A percentile compares a stretch with the other conserved stretches of the same genome.
phyloP scores from a whole-genome alignment of 2,113 vertebrate species.

The Telmatochromis bifrenatus region DNA sequence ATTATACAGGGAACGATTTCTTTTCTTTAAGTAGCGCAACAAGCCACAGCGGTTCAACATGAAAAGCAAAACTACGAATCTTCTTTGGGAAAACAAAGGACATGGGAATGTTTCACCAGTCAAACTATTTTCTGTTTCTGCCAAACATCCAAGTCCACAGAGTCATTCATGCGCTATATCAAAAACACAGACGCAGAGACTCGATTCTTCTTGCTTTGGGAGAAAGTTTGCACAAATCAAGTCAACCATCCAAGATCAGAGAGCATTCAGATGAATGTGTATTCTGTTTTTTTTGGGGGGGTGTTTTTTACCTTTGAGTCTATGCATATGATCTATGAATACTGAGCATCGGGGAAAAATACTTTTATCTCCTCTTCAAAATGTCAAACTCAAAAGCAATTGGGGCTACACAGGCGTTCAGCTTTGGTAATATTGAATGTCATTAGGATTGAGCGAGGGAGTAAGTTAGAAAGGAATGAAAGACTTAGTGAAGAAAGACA shows the following conservation, averaged over 20 bases:
- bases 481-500: slow-evolving; percentile 13
- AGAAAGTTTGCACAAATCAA: slow-evolving; percentile 38
- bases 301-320: background rate
- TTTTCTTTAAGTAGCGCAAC: background rate
- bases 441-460: background rate
- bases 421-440: slow-evolving; percentile 2
- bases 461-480: slow-evolving; percentile 10
- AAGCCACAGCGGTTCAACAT: background rate
- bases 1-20: background rate
- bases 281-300: background rate
- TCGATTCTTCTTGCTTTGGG: background rate
- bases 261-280: background rate
- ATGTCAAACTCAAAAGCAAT: slow-evolving; percentile 26
- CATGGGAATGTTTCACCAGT: background rate
- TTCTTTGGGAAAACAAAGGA: background rate
- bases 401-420: background rate
- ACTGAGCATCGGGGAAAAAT: background rate
- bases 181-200: background rate
- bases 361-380: slow-evolving; percentile 31
- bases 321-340: background rate
- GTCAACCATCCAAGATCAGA: slow-evolving; percentile 33
- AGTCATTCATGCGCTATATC: slow-evolving; percentile 6
- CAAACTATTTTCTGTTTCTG: slow-evolving; percentile 4
- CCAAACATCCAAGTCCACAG: slow-evolving; percentile 26
- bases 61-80: background rate